Percentiles rank a stretch among this genome's conserved stretches.
Evolutionary conservation across 2,113 vertebrate species (phyloP).

Genomic region (Pseudonaja textilis): DNA sequence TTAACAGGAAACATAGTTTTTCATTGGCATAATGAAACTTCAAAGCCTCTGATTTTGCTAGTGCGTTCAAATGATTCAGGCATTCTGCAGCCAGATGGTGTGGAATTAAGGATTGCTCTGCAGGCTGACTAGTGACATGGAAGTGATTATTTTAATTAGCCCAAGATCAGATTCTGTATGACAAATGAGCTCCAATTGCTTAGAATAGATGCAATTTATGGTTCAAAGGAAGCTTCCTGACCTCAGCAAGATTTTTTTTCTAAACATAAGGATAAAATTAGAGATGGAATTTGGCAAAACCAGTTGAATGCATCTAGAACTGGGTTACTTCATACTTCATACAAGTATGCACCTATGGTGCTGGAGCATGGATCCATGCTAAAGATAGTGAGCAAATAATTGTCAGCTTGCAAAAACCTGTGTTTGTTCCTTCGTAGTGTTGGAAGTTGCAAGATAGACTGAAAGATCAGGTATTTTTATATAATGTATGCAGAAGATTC

Average conservation of each 20-base stretch:
- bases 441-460: background rate
- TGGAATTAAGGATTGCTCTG: constrained; percentile 2
- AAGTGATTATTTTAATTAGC: constrained; percentile 27
- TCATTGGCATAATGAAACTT: constrained; percentile 35
- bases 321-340: background rate
- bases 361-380: background rate
- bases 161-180: constrained; percentile 10
- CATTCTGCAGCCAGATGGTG: constrained; percentile 22
- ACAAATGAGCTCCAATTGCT: constrained; percentile 9
- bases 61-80: constrained; percentile 8
- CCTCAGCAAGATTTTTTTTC: constrained; percentile 10
- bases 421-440: background rate
- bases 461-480: background rate
- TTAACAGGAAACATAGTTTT: constrained; percentile 37
- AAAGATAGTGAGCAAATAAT: background rate
- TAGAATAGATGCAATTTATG: background rate
- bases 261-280: constrained; percentile 34
- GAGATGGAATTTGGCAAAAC: background rate
- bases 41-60: constrained; percentile 31
- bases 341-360: background rate
- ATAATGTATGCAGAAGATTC: background rate
- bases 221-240: constrained; percentile 6
- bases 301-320: background rate
- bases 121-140: constrained; percentile 3
- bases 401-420: background rate